These are phyloP conservation scores for Oscheius sp. DNA, from an alignment of 2,888 invertebrate species.

Conservation along the genomic window DNA sequence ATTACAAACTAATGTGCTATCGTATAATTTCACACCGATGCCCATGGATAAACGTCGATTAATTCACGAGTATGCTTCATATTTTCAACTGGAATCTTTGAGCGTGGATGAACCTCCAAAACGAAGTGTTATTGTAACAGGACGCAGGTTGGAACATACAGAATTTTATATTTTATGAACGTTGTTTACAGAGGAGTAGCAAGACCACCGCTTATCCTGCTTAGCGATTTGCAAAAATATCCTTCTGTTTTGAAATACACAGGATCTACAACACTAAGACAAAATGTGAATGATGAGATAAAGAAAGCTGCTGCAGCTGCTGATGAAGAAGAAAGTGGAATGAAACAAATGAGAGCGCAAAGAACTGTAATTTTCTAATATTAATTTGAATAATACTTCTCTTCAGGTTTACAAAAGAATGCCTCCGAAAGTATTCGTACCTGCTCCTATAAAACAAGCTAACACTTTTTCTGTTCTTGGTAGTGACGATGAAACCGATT, in stretches of 20 bases:
- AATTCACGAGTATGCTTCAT: constrained; percentile 92
- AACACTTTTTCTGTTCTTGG: constrained; percentile 45
- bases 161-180: not conserved
- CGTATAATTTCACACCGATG: constrained; percentile 51
- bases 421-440: constrained; percentile 36
- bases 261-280: constrained; percentile 43
- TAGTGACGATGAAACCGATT: constrained; percentile 45
- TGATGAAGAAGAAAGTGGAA: constrained; percentile 38
- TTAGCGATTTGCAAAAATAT: constrained; percentile 54
- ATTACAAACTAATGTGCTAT: constrained; percentile 28
- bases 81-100: constrained; percentile 91
- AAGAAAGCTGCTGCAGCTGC: constrained; percentile 35
- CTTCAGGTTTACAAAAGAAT: constrained; percentile 44
- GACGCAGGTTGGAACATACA: constrained; percentile 72
- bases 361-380: constrained; percentile 19
- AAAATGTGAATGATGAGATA: constrained; percentile 44
- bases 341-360: constrained; percentile 15
- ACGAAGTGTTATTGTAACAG: constrained; percentile 82
- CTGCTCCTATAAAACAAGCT: constrained; percentile 40
- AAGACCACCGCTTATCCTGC: constrained; percentile 49
- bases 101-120: constrained; percentile 96
- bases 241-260: constrained; percentile 48
- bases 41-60: constrained; percentile 74
- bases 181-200: constrained; percentile 47
- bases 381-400: not conserved